A percentile compares a stretch with the other conserved stretches of the same genome.
Conservation (phyloP, 2,113 vertebrate species). For the Enhydra lutris region DNA sequence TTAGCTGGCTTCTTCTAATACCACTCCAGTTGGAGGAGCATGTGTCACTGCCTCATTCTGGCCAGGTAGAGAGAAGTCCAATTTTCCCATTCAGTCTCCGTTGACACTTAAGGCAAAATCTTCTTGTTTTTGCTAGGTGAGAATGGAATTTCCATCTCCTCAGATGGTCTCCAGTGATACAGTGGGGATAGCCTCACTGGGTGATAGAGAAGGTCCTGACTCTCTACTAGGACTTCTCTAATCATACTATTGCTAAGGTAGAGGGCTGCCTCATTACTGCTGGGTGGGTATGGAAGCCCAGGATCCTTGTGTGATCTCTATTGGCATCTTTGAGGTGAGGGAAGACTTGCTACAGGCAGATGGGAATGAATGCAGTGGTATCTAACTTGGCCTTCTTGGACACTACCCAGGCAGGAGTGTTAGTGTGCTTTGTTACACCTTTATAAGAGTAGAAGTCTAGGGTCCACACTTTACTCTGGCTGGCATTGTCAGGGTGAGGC, state of each 20-base stretch:
- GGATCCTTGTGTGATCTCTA: background rate
- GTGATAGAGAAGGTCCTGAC: background rate
- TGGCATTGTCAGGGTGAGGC: background rate
- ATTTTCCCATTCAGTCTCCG: background rate
- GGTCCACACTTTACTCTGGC: background rate
- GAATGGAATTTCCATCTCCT: background rate
- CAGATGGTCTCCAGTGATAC: background rate
- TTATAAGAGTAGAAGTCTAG: background rate
- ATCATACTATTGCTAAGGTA: background rate
- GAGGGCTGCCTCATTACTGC: background rate
- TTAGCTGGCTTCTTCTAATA: background rate
- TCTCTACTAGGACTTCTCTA: background rate
- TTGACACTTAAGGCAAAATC: background rate
- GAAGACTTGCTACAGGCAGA: background rate
- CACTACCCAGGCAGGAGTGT: background rate
- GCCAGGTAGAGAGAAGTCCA: background rate
- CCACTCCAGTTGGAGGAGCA: background rate
- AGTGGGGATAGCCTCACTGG: background rate
- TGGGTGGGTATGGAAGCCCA: background rate
- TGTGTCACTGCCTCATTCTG: background rate
- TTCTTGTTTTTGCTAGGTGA: background rate
- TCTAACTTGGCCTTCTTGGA: background rate
- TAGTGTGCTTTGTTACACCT: background rate
- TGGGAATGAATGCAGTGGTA: background rate
- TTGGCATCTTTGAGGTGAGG: background rate